Base-by-base conservation (phyloP, 2,888 invertebrate species). In the Stenoptilia bipunctidactyla region DNA sequence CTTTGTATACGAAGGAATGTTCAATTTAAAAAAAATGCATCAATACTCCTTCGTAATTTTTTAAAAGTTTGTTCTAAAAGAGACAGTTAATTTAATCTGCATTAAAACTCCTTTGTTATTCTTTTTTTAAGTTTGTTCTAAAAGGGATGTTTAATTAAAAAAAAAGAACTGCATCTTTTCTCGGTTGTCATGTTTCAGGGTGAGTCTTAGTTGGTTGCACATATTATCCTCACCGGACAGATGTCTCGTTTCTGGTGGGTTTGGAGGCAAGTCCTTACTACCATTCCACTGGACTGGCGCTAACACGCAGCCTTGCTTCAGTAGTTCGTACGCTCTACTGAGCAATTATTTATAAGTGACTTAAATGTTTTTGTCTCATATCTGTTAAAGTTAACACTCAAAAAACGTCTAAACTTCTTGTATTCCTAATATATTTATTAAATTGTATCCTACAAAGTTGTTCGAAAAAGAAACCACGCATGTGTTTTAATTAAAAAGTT, bases 271-370 rank as follows among this genome's bases (percentile, higher is more conserved):
- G 55, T 59, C 35, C 48, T 41, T 47, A 47, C 20, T 20, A 20
- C 4, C 8, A 20, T 48, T 47, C 46, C 46, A 41, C 2, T 37
- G 37, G 25, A 25, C 25, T 15, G 20, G n/a, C 15, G 13, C 13
- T 64, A 71, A 69, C 75, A 72, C 72, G 72, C 74, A 72, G 65
- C 71, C 65, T 54, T 67, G 65, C 65, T 67, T 70, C 70, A 68
- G 56, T 74, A 75, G 72, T 66, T 74, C 58, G 53, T 63, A 61
- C 69, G 61, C 68, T 68, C 58, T 63, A 54, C 37, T 73, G 67
- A 55, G 56, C 70, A 73, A 71, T 74, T 68, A 63, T 53, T 53
- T 64, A 66, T 61, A 61, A 63, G 61, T 59, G 58, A 55, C 53
- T 64, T 48, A 61, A 64, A 66, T 62, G 64, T 51, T 49, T 45